Percentiles rank a stretch among this genome's conserved stretches.
Evolutionary conservation across 2,113 vertebrate genomes (phyloP).

Genomic region (Solea solea): DNA sequence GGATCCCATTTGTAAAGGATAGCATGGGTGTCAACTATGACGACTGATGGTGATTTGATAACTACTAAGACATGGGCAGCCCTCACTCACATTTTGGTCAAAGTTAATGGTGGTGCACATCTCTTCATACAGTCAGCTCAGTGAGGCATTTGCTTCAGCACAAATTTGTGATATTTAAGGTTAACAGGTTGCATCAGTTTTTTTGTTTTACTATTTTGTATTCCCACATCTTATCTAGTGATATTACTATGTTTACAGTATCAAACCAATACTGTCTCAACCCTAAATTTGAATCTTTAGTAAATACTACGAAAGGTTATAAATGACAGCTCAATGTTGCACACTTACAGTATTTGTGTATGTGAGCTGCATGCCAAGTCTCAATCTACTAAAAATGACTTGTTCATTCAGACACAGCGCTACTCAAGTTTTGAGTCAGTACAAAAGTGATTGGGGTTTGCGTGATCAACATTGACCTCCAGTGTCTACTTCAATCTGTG

Average conservation of each 20-base stretch:
- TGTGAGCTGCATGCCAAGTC: slow-evolving; percentile 1
- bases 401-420: slow-evolving; percentile 31
- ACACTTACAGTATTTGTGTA: background rate
- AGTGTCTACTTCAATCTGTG: slow-evolving; percentile 62
- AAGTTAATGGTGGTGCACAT: too few species aligned
- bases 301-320: background rate
- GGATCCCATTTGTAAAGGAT: background rate
- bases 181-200: too few species aligned
- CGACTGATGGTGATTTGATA: too few species aligned
- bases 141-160: too few species aligned
- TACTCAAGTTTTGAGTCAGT: slow-evolving; percentile 36
- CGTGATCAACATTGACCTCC: slow-evolving; percentile 69
- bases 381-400: slow-evolving; percentile 19
- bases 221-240: too few species aligned
- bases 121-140: too few species aligned
- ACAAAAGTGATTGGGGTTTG: slow-evolving; percentile 51
- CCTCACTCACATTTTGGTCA: too few species aligned
- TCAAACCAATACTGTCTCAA: slow-evolving; percentile 3
- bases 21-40: background rate
- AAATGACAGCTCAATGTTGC: background rate
- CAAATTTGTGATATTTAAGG: background rate
- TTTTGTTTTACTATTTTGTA: too few species aligned
- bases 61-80: too few species aligned
- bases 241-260: background rate
- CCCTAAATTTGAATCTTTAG: background rate